Evolutionary conservation across 1,140 invertebrate species (phyloP).

Genomic region (Panagrolaimus sp.): DNA sequence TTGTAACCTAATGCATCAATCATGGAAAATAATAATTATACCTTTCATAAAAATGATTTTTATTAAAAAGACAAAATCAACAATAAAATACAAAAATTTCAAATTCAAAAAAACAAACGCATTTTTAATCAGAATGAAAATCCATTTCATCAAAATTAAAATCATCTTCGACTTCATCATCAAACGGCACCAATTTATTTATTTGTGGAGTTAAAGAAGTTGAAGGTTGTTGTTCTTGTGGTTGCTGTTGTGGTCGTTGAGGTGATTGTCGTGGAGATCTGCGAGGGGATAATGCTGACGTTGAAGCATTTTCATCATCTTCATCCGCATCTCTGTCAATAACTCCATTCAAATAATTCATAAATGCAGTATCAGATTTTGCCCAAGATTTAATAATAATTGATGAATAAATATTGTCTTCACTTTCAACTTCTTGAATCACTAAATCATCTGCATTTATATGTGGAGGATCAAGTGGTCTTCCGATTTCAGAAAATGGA

Average conservation of each 20-base stretch:
- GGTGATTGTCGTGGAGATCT: no score
- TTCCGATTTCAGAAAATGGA: background rate
- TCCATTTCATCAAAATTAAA: constrained; percentile 1
- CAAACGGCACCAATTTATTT: background rate
- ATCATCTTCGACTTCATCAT: background rate
- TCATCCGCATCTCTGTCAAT: background rate
- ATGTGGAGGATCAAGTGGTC: background rate
- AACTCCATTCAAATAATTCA: background rate
- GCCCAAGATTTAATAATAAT: constrained; percentile 6
- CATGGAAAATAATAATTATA: no score
- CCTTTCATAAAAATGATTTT: no score
- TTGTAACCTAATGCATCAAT: no score
- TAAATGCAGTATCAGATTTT: background rate
- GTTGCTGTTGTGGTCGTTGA: background rate
- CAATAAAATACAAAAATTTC: background rate
- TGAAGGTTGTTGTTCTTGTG: background rate
- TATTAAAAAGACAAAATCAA: background rate
- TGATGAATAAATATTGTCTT: background rate
- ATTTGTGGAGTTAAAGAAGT: background rate
- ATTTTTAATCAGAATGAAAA: constrained; percentile 7
- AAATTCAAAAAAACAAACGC: no score
- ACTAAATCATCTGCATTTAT: background rate
- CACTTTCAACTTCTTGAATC: background rate
- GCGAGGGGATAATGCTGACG: no score
- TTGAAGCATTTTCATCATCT: background rate